Base-by-base conservation (phyloP, 2,113 vertebrate species). In the Corythaeola cristata region DNA sequence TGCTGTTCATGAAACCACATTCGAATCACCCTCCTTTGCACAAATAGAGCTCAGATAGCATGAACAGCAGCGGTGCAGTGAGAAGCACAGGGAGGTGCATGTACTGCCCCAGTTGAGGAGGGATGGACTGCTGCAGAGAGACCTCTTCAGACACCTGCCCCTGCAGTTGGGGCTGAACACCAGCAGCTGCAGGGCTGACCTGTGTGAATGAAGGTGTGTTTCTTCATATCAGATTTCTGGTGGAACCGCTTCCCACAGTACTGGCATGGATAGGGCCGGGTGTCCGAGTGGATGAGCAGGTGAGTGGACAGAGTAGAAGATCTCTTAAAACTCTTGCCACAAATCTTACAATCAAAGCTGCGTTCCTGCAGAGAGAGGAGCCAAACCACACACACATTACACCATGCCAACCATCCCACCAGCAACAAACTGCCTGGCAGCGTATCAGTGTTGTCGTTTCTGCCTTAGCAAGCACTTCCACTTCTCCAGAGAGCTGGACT, bases 141-240 rank as follows among this genome's bases (percentile, higher is more conserved):
- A 87, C 53, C 78, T 53, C 28, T 55, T 62, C 77, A 71, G 62
- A 33, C 24, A 67, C 9, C 32, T 44, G 68, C 53, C 60, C 59
- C 62, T 26, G 3, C 9, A 41, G 8, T 1, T 50, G 27, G 39
- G 35, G 53, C 77, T 67, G 58, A 77, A 90, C 35, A 47, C 35
- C 53, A 87, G 68, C 68, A 90, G 68, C 77, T 82, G 66, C 66
- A 78, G 37, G 22, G 26, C 97, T 98, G 72, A 98, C 99, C 99
- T 96, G 99, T 99, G 98, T 99, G 99, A 95, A 99, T 99, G 94
- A 99, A 99, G 26, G 99, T 99, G 98, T 99, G 99, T 62, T 99
- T 99, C 98, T 99, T 99, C 99, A 99, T 99, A 96, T 99, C 99
- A 14, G 99, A 99, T 97, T 99, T 99, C 98, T 99, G 99, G 92